These are phyloP conservation scores for Ormyrus labotus DNA, from an alignment of 2,888 invertebrate genomes.

Conservation along the genomic window DNA sequence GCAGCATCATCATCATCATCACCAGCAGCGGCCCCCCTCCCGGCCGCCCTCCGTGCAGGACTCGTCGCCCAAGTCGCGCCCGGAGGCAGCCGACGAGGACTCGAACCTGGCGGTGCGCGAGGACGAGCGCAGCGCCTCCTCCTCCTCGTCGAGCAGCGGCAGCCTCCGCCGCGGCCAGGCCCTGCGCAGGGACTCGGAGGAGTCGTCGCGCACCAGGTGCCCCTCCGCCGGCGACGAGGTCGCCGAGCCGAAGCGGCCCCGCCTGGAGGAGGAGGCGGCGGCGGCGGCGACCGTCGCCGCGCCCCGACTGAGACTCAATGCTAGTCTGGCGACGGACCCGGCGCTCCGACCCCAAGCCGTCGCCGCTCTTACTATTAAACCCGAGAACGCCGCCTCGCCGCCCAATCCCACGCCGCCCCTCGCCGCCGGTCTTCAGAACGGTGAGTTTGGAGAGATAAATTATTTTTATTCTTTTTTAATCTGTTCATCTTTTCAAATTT, in stretches of 20 bases:
- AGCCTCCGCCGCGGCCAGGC: slow-evolving; percentile 54
- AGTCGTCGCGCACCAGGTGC: slow-evolving; percentile 61
- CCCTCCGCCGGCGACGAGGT: slow-evolving; percentile 63
- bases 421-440: slow-evolving; percentile 70
- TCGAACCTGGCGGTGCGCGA: slow-evolving; percentile 62
- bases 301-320: slow-evolving; percentile 86
- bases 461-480: too few species aligned
- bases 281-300: slow-evolving; percentile 81
- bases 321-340: slow-evolving; percentile 89
- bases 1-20: neutral
- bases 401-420: slow-evolving; percentile 44
- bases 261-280: slow-evolving; percentile 77
- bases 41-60: slow-evolving; percentile 59
- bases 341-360: slow-evolving; percentile 84
- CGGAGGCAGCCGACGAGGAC: slow-evolving; percentile 65
- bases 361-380: slow-evolving; percentile 74
- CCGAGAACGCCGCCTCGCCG: slow-evolving; percentile 69
- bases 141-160: slow-evolving; percentile 58
- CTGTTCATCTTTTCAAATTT: too few species aligned
- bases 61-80: slow-evolving; percentile 53
- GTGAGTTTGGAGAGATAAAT: slow-evolving; percentile 57
- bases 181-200: slow-evolving; percentile 67
- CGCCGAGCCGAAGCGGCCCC: slow-evolving; percentile 68
- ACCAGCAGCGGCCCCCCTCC: slow-evolving; percentile 32
- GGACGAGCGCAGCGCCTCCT: slow-evolving; percentile 64